A percentile compares a stretch with the other conserved stretches of the same genome.
phyloP scores from a whole-genome alignment of 2,888 invertebrate genomes.

The Apeira syringaria region DNA sequence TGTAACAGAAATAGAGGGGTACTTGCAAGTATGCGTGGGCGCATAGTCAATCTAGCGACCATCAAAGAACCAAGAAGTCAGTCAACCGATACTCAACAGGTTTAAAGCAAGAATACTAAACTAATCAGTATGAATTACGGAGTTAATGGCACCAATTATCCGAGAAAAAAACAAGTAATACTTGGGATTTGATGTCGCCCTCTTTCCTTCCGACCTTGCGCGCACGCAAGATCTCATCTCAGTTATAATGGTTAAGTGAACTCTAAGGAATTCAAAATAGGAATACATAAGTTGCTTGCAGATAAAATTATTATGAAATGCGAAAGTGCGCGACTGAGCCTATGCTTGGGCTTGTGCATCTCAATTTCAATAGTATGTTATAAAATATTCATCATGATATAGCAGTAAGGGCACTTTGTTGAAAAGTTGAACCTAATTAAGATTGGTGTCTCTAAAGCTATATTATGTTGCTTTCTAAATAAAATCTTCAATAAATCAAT shows the following conservation, averaged over 20 bases:
- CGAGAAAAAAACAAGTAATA: constrained; percentile 38
- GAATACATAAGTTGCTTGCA: constrained; percentile 11
- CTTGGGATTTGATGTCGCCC: constrained; percentile 31
- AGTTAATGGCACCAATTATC: constrained; percentile 36
- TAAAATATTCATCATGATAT: constrained; percentile 16
- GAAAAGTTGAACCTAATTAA: too few species aligned
- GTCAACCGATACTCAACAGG: constrained; percentile 25
- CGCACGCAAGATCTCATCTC: constrained; percentile 25
- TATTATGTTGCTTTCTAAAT: too few species aligned
- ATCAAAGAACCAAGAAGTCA: constrained; percentile 23
- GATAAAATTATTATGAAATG: constrained; percentile 34
- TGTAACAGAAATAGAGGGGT: too few species aligned
- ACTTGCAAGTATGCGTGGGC: too few species aligned
- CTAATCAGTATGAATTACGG: constrained; percentile 28
- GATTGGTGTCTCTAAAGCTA: too few species aligned
- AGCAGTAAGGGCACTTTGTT: constrained; percentile 1
- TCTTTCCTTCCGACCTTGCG: constrained; percentile 52
- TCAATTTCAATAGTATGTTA: constrained; percentile 49
- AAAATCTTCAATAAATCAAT: too few species aligned
- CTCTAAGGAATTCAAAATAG: constrained; percentile 19
- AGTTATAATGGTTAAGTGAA: constrained; percentile 10
- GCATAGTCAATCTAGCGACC: constrained; percentile 1
- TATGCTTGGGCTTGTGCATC: constrained; percentile 38
- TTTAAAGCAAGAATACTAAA: constrained; percentile 22
- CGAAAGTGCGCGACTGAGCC: constrained; percentile 62